phyloP scores from a whole-genome alignment of 2,113 vertebrate species.

The Azemiops feae region DNA sequence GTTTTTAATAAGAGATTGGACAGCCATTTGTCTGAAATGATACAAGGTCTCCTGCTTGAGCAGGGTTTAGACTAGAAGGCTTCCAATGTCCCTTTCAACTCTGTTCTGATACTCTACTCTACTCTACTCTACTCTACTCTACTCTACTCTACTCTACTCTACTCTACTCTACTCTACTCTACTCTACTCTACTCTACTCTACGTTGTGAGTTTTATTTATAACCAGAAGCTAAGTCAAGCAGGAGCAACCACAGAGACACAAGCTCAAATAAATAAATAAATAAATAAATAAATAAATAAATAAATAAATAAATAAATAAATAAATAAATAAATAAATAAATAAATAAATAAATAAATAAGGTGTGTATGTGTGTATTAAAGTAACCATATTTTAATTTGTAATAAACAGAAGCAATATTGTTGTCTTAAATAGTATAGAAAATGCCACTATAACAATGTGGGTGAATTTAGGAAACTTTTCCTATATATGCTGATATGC shows the following conservation, averaged over 20 bases:
- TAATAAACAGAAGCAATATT: neutral
- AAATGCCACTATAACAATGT: neutral
- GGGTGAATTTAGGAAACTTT: neutral
- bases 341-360: no score
- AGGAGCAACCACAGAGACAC: neutral
- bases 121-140: neutral
- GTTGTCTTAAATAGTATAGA: neutral
- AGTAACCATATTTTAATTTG: neutral
- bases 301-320: no score
- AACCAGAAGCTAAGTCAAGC: neutral
- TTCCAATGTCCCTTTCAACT: neutral
- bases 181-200: no score
- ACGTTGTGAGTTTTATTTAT: neutral
- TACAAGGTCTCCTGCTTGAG: neutral
- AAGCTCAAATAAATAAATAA: no score
- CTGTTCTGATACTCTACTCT: neutral
- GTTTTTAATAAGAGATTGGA: neutral
- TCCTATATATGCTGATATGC: neutral
- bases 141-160: no score
- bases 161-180: no score
- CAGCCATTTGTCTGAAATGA: neutral
- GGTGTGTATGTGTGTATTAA: neutral
- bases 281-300: no score
- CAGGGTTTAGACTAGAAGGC: neutral
- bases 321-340: no score